phyloP scores from a whole-genome alignment of 1,140 invertebrate genomes.

The Pinna nobilis region DNA sequence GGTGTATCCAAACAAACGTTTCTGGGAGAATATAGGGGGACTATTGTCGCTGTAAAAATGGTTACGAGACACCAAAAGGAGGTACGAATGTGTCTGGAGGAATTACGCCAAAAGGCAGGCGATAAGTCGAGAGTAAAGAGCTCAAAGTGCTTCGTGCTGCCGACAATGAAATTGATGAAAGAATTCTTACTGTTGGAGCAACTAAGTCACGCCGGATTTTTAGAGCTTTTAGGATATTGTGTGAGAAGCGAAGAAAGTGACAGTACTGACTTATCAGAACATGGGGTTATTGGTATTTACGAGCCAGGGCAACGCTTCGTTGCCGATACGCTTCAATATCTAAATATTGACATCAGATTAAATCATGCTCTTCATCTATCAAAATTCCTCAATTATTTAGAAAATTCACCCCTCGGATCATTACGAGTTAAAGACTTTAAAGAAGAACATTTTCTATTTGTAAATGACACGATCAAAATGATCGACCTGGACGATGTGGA shows the following conservation, averaged over 20 bases:
- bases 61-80: conserved; percentile 69
- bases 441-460: conserved; percentile 68
- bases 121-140: conserved; percentile 20
- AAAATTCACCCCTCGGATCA: conserved; percentile 68
- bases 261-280: conserved; percentile 66
- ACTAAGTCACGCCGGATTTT: conserved; percentile 64
- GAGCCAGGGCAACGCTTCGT: conserved; percentile 64
- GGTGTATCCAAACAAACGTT: conserved; percentile 70
- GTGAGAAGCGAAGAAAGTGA: conserved; percentile 69
- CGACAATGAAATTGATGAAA: conserved; percentile 73
- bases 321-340: conserved; percentile 55
- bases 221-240: conserved; percentile 68
- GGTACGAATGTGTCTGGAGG: conserved; percentile 62
- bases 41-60: conserved; percentile 69
- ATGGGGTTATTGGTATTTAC: conserved; percentile 65
- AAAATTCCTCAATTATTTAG: conserved; percentile 66
- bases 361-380: conserved; percentile 59
- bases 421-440: conserved; percentile 69
- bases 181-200: conserved; percentile 70
- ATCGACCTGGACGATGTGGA: conserved; percentile 72
- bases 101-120: conserved; percentile 38
- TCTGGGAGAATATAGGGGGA: conserved; percentile 54
- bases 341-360: conserved; percentile 56
- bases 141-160: conserved; percentile 60
- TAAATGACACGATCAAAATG: conserved; percentile 64